These are phyloP conservation scores for Cantharis nigra DNA, from an alignment of 2,888 invertebrate species.

Conservation along the genomic window DNA sequence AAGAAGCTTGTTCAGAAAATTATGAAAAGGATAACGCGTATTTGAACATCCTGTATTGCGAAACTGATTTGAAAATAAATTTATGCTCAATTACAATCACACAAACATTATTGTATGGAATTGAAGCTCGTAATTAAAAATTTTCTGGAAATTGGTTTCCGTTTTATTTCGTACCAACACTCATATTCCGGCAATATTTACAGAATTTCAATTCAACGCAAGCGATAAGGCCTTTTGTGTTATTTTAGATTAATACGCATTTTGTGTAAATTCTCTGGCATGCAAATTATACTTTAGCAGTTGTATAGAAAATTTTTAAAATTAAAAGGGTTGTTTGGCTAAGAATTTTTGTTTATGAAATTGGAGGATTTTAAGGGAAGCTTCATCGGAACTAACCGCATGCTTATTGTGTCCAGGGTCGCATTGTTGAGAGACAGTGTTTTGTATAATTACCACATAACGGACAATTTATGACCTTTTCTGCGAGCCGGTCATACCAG, in stretches of 20 bases:
- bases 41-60: not conserved
- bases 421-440: constrained; percentile 49
- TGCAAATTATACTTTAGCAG: not conserved
- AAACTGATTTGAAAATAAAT: not conserved
- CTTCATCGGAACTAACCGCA: constrained; percentile 21
- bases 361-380: constrained; percentile 19
- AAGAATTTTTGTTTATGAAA: constrained; percentile 16
- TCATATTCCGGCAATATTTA: not conserved
- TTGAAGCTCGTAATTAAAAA: not conserved
- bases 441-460: constrained; percentile 51
- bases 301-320: constrained; percentile 1
- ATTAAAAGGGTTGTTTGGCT: constrained; percentile 1
- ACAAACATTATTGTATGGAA: not conserved
- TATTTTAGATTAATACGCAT: not conserved
- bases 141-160: not conserved
- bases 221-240: not conserved
- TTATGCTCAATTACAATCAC: not conserved
- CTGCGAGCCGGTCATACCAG: constrained; percentile 41
- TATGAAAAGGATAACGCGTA: not conserved
- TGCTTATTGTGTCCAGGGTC: constrained; percentile 40
- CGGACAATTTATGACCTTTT: constrained; percentile 47
- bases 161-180: not conserved
- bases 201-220: not conserved
- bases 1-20: not conserved
- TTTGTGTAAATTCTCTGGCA: not conserved